A percentile compares a stretch with the other conserved stretches of the same genome.
These are phyloP conservation scores for Spizaetus ornatus DNA, from an alignment of 2,113 vertebrate genomes.

Conservation along the genomic window DNA sequence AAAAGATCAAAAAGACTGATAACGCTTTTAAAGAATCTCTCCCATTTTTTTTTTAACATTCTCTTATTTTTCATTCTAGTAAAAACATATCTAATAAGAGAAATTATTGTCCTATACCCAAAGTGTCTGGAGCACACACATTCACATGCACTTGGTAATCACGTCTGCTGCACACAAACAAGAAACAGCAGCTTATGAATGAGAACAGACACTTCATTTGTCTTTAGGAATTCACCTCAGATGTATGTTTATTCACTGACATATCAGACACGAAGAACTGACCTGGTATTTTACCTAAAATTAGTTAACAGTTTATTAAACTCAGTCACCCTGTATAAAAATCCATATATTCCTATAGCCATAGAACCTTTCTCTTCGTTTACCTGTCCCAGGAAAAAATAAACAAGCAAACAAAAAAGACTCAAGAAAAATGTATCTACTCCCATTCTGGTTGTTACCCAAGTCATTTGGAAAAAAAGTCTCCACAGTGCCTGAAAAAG, in stretches of 20 bases:
- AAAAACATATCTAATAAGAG: not conserved
- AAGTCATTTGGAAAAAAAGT: not conserved
- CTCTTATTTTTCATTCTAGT: not conserved
- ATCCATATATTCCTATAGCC: not conserved
- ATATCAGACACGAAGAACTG: not conserved
- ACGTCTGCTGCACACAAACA: not conserved
- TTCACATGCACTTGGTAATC: not conserved
- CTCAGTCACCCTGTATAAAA: not conserved
- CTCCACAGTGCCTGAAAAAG: not conserved
- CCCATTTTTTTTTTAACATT: not conserved
- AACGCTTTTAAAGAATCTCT: not conserved
- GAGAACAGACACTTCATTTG: not conserved
- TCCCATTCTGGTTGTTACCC: not conserved
- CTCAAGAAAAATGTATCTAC: not conserved
- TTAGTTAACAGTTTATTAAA: not conserved
- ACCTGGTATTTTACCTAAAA: not conserved
- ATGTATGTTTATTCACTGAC: not conserved
- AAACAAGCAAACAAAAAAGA: not conserved
- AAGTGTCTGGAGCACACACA: not conserved
- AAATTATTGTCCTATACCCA: not conserved
- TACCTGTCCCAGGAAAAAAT: not conserved
- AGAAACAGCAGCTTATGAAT: not conserved
- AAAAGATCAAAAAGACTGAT: not conserved
- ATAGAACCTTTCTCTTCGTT: not conserved
- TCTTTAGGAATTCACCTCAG: not conserved